A percentile compares a stretch with the other conserved stretches of the same genome.
These are phyloP conservation scores for Chlorodrepanis virens DNA, from an alignment of 2,113 vertebrate species.

Conservation along the genomic window DNA sequence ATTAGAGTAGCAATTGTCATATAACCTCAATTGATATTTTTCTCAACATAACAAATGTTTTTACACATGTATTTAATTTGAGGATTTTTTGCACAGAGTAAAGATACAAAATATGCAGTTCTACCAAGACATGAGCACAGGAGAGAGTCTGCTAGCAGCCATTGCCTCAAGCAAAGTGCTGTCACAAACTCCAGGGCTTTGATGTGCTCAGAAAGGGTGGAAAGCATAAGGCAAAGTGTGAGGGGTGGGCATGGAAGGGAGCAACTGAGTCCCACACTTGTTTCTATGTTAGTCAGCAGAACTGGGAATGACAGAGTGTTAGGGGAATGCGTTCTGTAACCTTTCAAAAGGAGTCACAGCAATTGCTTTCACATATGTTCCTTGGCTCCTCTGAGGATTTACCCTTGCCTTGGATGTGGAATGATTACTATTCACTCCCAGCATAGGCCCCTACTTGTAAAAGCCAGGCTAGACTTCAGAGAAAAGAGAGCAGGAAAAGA, in stretches of 20 bases:
- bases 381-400: not conserved
- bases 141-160: not conserved
- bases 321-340: not conserved
- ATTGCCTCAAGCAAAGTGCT: not conserved
- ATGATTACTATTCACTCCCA: not conserved
- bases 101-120: not conserved
- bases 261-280: not conserved
- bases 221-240: not conserved
- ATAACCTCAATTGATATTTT: not conserved
- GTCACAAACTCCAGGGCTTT: not conserved
- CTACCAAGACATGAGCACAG: not conserved
- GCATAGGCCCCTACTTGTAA: not conserved
- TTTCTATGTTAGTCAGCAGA: constrained; percentile 12
- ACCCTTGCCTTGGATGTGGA: not conserved
- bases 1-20: constrained; percentile 41
- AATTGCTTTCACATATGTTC: constrained; percentile 21
- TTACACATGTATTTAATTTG: not conserved
- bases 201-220: not conserved
- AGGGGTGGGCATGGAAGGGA: not conserved
- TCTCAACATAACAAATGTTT: not conserved
- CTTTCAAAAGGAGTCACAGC: constrained; percentile 35
- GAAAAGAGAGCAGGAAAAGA: not conserved
- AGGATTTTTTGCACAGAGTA: not conserved
- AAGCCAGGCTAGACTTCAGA: not conserved
- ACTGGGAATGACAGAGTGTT: not conserved